Evolutionary conservation across 1,140 invertebrate genomes (phyloP), one percentile per base, ranked within the genome.

Genomic region (Anastatus disparis): DNA sequence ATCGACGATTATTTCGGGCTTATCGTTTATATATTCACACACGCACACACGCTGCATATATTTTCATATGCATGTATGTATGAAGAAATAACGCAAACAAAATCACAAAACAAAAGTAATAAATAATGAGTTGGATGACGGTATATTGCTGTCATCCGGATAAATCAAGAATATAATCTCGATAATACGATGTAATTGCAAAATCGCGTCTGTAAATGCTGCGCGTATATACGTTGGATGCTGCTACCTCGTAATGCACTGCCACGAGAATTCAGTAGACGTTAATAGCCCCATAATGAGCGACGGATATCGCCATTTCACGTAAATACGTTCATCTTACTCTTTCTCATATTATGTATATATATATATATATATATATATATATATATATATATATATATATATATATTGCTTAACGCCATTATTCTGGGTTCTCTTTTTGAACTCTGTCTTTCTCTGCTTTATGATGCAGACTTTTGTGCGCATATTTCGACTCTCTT

Each of bases 121-220:
- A 53, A 65, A 53, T 65, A 65, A 53, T 55, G 24, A 55, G 2
- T 22, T n/a, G 26, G 15, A 20, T n/a, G n/a, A n/a, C n/a, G n/a
- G n/a, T n/a, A n/a, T n/a, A n/a, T n/a, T n/a, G n/a, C n/a, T n/a
- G n/a, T n/a, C 10, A 35, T 35, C 1, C 1, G 38, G 52, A 56
- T 56, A 66, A 56, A 55, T 66, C 24, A 55, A 20, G 52, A 55
- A 55, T 31, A 31, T 56, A 55, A 66, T 66, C 63, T 66, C 50
- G 52, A 27, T 66, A 55, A 66, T 56, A 44, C 38, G 27, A 13
- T 1, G 26, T 55, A 55, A 55, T 55, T 56, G 52, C 38, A 38
- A 55, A 66, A 56, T 66, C 38, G 50, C 27, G 31, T 53, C 9
- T 65, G 48, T 63, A n/a, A 24, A 29, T 29, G 27, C 13, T 26